Evolutionary conservation across 2,888 invertebrate species (phyloP).

Genomic region (Mythimna loreyi): DNA sequence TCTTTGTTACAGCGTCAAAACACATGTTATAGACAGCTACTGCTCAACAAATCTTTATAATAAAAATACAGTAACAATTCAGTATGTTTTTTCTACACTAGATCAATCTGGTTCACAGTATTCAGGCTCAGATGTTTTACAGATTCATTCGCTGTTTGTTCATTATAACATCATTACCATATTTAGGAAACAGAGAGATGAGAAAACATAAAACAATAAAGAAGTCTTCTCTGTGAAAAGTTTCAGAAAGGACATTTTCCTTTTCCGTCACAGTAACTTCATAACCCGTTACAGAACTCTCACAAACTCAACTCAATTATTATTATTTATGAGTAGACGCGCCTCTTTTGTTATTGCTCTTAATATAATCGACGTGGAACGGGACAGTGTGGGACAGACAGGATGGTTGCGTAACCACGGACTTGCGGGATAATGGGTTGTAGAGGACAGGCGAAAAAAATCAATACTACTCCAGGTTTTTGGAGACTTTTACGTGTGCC

Average conservation of each 20-base stretch:
- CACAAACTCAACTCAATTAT: slow-evolving; percentile 62
- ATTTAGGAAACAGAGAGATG: not conserved
- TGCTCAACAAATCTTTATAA: slow-evolving; percentile 1
- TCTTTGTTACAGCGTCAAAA: slow-evolving; percentile 2
- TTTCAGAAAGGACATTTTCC: slow-evolving; percentile 22
- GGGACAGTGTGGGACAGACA: slow-evolving; percentile 39
- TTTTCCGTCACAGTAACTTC: slow-evolving; percentile 38
- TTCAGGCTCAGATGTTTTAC: not conserved
- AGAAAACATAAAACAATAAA: not conserved
- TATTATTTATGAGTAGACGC: slow-evolving; percentile 66
- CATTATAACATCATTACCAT: not conserved
- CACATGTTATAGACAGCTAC: slow-evolving; percentile 22
- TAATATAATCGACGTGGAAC: slow-evolving; percentile 66
- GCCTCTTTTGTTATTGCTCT: slow-evolving; percentile 65
- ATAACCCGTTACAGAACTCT: slow-evolving; percentile 49
- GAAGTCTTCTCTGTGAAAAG: not conserved
- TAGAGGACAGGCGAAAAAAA: slow-evolving; percentile 57
- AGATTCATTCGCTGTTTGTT: not conserved
- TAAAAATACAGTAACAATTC: not conserved
- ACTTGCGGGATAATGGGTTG: slow-evolving; percentile 61
- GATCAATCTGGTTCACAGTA: not conserved
- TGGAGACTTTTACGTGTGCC: slow-evolving; percentile 13
- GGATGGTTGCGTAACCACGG: slow-evolving; percentile 65
- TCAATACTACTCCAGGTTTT: slow-evolving; percentile 54
- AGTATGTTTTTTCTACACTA: slow-evolving; percentile 1